These are phyloP conservation scores for Aricia agestis DNA, from an alignment of 1,140 invertebrate genomes.

Conservation along the genomic window DNA sequence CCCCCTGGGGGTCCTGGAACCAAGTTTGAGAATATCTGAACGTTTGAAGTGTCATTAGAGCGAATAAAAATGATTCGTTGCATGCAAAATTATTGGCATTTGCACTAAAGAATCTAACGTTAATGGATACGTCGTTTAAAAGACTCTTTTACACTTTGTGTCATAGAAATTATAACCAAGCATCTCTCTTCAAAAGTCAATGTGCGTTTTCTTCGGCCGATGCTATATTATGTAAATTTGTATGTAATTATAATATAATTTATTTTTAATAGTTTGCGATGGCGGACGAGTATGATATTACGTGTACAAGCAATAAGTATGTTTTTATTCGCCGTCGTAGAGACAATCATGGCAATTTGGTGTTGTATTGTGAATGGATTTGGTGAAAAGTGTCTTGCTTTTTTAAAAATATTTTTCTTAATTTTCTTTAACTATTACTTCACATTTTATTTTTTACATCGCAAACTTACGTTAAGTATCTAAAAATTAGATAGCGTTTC, in stretches of 20 bases:
- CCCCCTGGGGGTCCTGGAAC: slow-evolving; percentile 9
- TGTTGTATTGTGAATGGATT: slow-evolving; percentile 69
- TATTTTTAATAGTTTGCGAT: slow-evolving; percentile 70
- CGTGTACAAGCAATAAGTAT: slow-evolving; percentile 74
- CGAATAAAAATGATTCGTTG: no score
- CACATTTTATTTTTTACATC: slow-evolving; percentile 15
- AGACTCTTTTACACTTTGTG: no score
- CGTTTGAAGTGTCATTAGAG: no score
- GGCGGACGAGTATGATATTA: slow-evolving; percentile 62
- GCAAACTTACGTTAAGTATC: background rate
- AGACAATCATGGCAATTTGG: slow-evolving; percentile 54
- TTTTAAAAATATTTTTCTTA: slow-evolving; percentile 22
- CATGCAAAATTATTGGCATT: no score
- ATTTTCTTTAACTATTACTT: no score
- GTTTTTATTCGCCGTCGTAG: slow-evolving; percentile 62
- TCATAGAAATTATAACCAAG: no score
- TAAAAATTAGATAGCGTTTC: background rate
- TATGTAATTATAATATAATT: slow-evolving; percentile 44
- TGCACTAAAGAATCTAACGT: no score
- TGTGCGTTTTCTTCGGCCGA: background rate
- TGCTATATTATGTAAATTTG: slow-evolving; percentile 22
- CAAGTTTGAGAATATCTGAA: slow-evolving; percentile 19
- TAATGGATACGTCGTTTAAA: no score
- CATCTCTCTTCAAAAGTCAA: background rate
- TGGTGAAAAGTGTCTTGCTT: slow-evolving; percentile 49